Evolutionary conservation across 2,797 vertebrate species (phyloP), one percentile per base, ranked within the genome.

Genomic region (Gallinago nigripennis): DNA sequence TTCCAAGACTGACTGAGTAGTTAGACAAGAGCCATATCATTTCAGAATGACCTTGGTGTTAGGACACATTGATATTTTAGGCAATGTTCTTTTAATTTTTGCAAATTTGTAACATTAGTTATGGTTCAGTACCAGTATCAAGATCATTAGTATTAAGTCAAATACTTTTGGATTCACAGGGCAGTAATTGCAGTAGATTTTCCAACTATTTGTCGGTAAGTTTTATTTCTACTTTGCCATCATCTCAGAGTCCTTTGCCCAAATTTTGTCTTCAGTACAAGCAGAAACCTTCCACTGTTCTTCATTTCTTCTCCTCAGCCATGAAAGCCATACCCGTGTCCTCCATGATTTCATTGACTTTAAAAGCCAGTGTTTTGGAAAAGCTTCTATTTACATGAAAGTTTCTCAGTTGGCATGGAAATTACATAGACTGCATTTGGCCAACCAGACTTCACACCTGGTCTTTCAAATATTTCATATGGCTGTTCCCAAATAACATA

Each of bases 21-120:
- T 91, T 96, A 97, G 97, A 79, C 23, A 95, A 97, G 96, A 96
- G 96, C 89, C 84, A 75, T 97, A 96, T 97, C 54, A 95, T 97
- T 98, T 98, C 88, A 96, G 91, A 97, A 97, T 98, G 98, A 98
- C 98, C 98, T 98, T 98, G 97, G 91, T 97, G 92, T 97, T 98
- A 98, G 97, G 98, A 97, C 97, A 97, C 97, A 70, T 95, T 96
- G 97, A 97, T 98, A 98, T 97, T 98, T 98, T 97, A 97, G 97
- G 97, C 96, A 97, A 97, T 96, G 96, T 97, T 97, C 98, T 98
- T 98, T 95, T 98, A 98, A 98, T 98, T 98, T 98, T 98, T 98
- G 97, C 98, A 98, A 98, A 97, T 98, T 98, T 98, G 96, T 97
- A 93, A 97, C 98, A 98, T 98, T 98, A 98, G 98, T 97, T 98